Percentiles rank a stretch among this genome's conserved stretches.
Conservation (phyloP, 2,113 vertebrate species). For the Chamaea fasciata region DNA sequence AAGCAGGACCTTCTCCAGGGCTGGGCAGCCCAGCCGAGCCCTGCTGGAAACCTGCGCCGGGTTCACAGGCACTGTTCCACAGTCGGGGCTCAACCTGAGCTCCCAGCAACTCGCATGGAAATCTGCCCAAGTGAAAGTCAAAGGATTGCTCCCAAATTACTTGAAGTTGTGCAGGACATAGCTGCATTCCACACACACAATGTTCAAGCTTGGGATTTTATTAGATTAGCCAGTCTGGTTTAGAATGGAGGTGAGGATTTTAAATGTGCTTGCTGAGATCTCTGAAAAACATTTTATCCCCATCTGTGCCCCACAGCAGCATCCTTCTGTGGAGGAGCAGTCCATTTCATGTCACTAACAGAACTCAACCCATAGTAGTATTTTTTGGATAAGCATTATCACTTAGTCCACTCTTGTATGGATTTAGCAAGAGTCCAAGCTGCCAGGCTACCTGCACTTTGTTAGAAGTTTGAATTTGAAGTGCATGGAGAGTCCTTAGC, state of each 20-base stretch:
- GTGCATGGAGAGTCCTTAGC: neutral
- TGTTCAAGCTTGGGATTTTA: neutral
- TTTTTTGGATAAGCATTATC: neutral
- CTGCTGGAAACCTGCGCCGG: neutral
- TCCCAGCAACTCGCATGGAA: neutral
- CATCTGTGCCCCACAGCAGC: neutral
- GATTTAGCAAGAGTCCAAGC: neutral
- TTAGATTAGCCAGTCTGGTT: neutral
- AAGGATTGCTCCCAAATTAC: neutral
- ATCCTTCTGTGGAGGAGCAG: neutral
- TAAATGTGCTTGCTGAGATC: neutral
- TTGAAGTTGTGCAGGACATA: neutral
- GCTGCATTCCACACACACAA: neutral
- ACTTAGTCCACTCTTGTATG: neutral
- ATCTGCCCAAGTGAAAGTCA: neutral
- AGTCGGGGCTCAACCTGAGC: neutral
- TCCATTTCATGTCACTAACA: neutral
- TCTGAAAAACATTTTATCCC: neutral
- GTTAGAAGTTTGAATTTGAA: neutral
- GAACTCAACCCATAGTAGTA: neutral
- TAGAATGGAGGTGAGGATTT: neutral
- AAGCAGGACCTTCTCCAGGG: accelerated
- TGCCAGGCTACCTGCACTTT: neutral
- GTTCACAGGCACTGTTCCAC: neutral
- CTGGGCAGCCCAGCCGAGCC: neutral